phyloP scores from a whole-genome alignment of 2,113 vertebrate species.

The Dromaius novaehollandiae region DNA sequence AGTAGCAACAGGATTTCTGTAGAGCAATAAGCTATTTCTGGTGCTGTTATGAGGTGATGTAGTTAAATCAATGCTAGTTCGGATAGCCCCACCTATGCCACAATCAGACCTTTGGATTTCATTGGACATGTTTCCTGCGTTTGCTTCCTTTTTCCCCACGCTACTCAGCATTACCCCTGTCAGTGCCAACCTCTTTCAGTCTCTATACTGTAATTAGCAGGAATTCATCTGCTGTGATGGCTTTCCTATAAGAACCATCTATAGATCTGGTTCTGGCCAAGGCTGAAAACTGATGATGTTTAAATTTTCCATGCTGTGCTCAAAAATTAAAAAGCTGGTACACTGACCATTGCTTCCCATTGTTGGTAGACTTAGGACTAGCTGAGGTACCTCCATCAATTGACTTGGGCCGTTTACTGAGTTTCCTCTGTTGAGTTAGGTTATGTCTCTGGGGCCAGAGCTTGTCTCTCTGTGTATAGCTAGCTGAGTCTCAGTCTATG shows the following conservation, averaged over 20 bases:
- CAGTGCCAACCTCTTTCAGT: neutral
- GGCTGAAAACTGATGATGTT: neutral
- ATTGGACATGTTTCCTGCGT: neutral
- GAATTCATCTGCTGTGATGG: neutral
- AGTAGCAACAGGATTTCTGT: neutral
- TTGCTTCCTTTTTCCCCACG: neutral
- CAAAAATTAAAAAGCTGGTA: neutral
- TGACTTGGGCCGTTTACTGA: neutral
- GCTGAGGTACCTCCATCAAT: neutral
- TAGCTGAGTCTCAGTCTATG: neutral
- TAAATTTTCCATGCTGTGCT: neutral
- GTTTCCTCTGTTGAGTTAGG: neutral
- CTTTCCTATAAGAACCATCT: neutral
- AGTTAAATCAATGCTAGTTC: neutral
- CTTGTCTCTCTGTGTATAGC: rapidly evolving
- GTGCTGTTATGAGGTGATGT: neutral
- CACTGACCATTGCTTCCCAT: neutral
- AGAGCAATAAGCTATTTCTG: neutral
- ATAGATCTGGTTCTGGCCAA: neutral
- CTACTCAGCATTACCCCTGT: neutral
- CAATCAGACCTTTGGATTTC: neutral
- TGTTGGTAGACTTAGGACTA: neutral
- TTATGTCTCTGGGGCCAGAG: neutral
- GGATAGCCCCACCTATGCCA: neutral
- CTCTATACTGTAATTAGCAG: neutral